Conservation (phyloP, 1,140 invertebrate species). For the Drosophila pectinifera region DNA sequence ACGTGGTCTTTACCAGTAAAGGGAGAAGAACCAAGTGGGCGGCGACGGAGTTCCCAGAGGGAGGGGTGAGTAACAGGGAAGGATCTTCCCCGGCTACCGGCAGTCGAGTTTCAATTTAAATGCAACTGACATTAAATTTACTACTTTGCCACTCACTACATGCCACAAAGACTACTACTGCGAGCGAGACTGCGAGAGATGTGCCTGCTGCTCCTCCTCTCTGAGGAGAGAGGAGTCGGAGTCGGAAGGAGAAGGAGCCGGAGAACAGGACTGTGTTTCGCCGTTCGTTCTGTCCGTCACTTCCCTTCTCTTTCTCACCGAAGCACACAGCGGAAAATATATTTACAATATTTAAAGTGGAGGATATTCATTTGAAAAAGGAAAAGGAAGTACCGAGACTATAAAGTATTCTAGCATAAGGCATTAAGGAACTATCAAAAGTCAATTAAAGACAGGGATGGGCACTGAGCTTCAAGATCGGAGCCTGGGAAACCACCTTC, state of each 20-base stretch:
- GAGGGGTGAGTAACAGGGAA: background rate
- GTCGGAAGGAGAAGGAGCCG: slow-evolving; percentile 15
- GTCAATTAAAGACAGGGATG: background rate
- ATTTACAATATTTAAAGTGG: background rate
- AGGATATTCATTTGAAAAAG: background rate
- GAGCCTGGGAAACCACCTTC: background rate
- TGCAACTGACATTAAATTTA: slow-evolving; percentile 84
- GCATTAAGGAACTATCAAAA: too few species aligned
- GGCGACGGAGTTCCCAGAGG: slow-evolving; percentile 6
- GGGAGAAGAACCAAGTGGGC: slow-evolving; percentile 7
- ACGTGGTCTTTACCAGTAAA: slow-evolving; percentile 17
- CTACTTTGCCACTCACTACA: slow-evolving; percentile 72
- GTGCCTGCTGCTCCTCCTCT: slow-evolving; percentile 1
- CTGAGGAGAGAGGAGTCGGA: too few species aligned
- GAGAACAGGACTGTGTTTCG: slow-evolving; percentile 31
- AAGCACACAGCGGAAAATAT: background rate
- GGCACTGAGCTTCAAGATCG: background rate
- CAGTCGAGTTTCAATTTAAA: slow-evolving; percentile 79
- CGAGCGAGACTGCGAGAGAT: slow-evolving; percentile 32
- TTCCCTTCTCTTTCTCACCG: slow-evolving; percentile 15
- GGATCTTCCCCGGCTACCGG: slow-evolving; percentile 17
- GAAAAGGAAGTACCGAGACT: too few species aligned
- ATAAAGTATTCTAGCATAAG: too few species aligned
- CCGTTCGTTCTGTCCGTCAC: slow-evolving; percentile 21
- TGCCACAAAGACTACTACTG: slow-evolving; percentile 51